A percentile compares a stretch with the other conserved stretches of the same genome.
Evolutionary conservation across 2,113 vertebrate genomes (phyloP).

Genomic region (Nanger granti): DNA sequence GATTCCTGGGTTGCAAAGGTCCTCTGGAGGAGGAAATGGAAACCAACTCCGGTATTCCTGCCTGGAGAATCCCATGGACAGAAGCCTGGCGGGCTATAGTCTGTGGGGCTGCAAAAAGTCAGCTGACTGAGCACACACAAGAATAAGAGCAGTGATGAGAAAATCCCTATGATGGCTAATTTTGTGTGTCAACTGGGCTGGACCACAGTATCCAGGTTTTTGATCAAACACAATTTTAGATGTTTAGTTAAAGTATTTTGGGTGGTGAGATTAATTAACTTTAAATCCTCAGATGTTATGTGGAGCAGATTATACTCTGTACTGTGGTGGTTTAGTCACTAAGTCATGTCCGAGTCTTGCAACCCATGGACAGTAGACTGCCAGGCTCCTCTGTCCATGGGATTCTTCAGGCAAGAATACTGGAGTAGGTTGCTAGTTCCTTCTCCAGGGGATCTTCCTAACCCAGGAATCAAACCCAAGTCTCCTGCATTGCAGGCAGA

Average conservation of each 20-base stretch:
- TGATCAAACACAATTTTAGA: neutral
- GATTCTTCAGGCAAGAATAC: neutral
- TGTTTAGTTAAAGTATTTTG: neutral
- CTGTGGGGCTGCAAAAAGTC: neutral
- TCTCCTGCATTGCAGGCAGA: neutral
- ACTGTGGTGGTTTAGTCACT: neutral
- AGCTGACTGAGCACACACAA: neutral
- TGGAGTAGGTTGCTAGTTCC: neutral
- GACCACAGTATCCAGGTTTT: neutral
- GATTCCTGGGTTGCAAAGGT: neutral
- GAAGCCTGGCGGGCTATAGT: neutral
- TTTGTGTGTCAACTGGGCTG: neutral
- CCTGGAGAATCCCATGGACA: neutral
- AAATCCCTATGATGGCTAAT: fast-evolving
- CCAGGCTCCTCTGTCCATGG: neutral
- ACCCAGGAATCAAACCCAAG: neutral
- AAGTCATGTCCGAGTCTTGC: neutral
- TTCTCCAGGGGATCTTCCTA: neutral
- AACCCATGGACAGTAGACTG: neutral
- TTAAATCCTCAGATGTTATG: neutral
- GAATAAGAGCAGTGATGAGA: neutral
- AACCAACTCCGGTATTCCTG: neutral
- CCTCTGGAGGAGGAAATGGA: neutral
- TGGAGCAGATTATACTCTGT: neutral
- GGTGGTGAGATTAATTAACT: neutral